Evolutionary conservation across 2,888 invertebrate genomes (phyloP), one percentile per base, ranked within the genome.

Genomic region (Hemicrepidius hirtus): DNA sequence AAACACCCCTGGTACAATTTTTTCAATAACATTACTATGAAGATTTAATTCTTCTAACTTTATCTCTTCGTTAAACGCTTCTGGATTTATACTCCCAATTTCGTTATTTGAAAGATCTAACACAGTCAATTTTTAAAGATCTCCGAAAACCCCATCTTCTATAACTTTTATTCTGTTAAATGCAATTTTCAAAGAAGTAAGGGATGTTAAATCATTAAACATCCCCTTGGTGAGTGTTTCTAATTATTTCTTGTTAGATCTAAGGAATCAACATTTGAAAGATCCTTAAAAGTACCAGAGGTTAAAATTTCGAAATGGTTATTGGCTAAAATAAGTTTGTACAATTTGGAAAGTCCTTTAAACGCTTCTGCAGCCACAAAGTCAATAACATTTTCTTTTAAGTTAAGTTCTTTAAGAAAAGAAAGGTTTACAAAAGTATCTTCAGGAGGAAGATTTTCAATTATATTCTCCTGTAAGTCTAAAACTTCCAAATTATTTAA

Each of bases 71-170:
- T 37, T 18, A 18, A 67, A 59, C 9, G 49, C 57, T 32, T 67
- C 21, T 10, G 59, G 35, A 13, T 67, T 67, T 32, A 44, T 46
- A 10, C 35, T n/a, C 9, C 44, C 32, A 0, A 67, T 46, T 12
- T 67, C 57, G 20, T 67, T 67, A 18, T 46, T 1, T 18, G 57
- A 57, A 13, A 67, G 57, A 16, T 46, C 57, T 12, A 67, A 20
- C 2, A 44, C 20, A 12, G 24, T 0, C 40, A 67, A 37, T 21
- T 41, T 16, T 0, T 13, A 7, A n/a, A 67, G 28, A 18, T 9
- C 18, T 10, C 49, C 18, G 16, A 67, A 59, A 4, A 49, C 46
- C 2, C 46, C 49, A 49, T 67, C 24, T 59, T 57, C 20, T 9
- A 67, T 13, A 7, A 5, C 18, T 9, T 18, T 32, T 18, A 67